Conservation (phyloP, 2,113 vertebrate genomes). For the Lates calcarifer region DNA sequence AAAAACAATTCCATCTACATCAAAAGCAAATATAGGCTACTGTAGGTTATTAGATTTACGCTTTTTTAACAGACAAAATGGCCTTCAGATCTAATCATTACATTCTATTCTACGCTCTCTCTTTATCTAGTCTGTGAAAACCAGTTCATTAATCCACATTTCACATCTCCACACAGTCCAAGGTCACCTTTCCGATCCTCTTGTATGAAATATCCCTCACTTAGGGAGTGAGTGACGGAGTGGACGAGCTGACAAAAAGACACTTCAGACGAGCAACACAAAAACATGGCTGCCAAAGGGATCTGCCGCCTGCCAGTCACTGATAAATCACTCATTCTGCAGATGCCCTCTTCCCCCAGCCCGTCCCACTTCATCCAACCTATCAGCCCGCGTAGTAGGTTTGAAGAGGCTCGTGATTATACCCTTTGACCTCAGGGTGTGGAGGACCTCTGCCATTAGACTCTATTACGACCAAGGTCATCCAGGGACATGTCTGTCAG, state of each 20-base stretch:
- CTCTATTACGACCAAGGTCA: slow-evolving; percentile 79
- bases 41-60: slow-evolving; percentile 14
- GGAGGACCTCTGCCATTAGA: slow-evolving; percentile 62
- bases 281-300: slow-evolving; percentile 41
- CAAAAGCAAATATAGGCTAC: slow-evolving; percentile 5
- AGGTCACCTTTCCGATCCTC: slow-evolving; percentile 57
- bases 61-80: slow-evolving; percentile 16
- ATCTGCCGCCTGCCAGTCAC: slow-evolving; percentile 51
- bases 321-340: slow-evolving; percentile 54
- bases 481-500: slow-evolving; percentile 66
- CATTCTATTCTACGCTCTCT: not conserved
- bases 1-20: not conserved
- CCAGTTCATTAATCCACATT: slow-evolving; percentile 50
- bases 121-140: slow-evolving; percentile 27
- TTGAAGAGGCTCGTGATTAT: slow-evolving; percentile 49
- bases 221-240: slow-evolving; percentile 8
- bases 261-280: slow-evolving; percentile 32
- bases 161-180: slow-evolving; percentile 46
- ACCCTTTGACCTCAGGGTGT: slow-evolving; percentile 65
- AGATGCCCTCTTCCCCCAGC: slow-evolving; percentile 1
- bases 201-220: slow-evolving; percentile 21
- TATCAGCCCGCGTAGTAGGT: slow-evolving; percentile 17
- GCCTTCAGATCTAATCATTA: slow-evolving; percentile 51
- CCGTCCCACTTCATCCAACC: not conserved
- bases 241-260: slow-evolving; percentile 42